Percentiles rank a stretch among this genome's conserved stretches.
Conservation (phyloP, 2,113 vertebrate species). For the Onychostoma macrolepis region DNA sequence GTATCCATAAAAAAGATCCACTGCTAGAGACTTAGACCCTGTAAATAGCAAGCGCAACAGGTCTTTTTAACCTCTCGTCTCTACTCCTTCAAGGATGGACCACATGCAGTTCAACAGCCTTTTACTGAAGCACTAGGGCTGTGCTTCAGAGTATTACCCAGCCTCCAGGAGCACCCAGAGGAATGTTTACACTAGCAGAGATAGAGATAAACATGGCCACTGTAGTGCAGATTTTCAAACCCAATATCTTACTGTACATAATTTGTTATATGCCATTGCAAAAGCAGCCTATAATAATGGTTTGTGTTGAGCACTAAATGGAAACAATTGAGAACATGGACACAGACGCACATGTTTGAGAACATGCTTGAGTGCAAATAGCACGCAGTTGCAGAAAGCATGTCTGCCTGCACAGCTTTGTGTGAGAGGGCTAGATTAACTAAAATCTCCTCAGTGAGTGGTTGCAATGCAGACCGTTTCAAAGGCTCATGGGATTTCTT, state of each 20-base stretch:
- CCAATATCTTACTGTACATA: slow-evolving; percentile 60
- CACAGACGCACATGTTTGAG: not conserved
- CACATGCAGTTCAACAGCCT: slow-evolving; percentile 66
- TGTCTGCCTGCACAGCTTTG: not conserved
- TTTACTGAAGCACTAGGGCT: slow-evolving; percentile 68
- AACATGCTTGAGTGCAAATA: not conserved
- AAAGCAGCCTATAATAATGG: not conserved
- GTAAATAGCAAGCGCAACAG: slow-evolving; percentile 67
- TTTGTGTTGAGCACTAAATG: not conserved
- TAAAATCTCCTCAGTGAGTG: not conserved
- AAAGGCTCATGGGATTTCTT: slow-evolving; percentile 67
- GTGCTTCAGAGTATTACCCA: slow-evolving; percentile 64
- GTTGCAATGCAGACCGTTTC: slow-evolving; percentile 37
- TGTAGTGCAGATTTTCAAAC: slow-evolving; percentile 49
- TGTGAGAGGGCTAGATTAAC: not conserved
- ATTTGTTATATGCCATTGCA: too few relatives aligned
- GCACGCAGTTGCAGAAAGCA: not conserved
- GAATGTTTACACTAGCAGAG: slow-evolving; percentile 67
- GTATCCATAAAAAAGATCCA: not conserved
- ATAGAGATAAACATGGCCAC: slow-evolving; percentile 63
- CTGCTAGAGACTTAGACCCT: slow-evolving; percentile 56
- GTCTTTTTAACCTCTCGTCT: slow-evolving; percentile 66
- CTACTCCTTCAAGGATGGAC: slow-evolving; percentile 65
- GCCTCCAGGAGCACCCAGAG: slow-evolving; percentile 52
- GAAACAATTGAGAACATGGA: not conserved